phyloP scores from a whole-genome alignment of 2,113 vertebrate species.

The Pardalotus punctatus region DNA sequence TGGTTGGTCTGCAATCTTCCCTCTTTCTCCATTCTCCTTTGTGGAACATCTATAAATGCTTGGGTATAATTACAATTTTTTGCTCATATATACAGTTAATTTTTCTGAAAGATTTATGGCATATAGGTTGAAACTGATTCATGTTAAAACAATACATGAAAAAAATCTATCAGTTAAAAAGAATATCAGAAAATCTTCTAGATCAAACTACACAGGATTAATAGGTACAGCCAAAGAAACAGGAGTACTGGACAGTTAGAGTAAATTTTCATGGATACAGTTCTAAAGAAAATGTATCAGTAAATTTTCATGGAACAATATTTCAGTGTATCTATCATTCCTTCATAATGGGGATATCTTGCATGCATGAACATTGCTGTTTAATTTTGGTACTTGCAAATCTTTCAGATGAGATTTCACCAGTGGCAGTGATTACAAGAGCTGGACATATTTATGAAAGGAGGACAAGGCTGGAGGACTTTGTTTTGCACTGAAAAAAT shows the following conservation, averaged over 20 bases:
- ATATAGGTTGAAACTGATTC: background rate
- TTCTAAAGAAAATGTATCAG: background rate
- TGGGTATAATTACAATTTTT: background rate
- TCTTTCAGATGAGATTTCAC: background rate
- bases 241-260: background rate
- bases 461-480: background rate
- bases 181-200: background rate
- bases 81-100: background rate
- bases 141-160: background rate
- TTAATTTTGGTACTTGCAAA: background rate
- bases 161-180: background rate
- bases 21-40: background rate
- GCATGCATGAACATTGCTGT: background rate
- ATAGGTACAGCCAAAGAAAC: background rate
- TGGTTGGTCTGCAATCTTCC: background rate
- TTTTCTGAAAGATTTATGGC: background rate
- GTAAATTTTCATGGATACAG: background rate
- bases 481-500: background rate
- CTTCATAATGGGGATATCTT: background rate
- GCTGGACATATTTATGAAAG: background rate
- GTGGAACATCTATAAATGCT: background rate
- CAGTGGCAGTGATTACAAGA: background rate
- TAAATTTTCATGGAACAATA: background rate
- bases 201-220: background rate
- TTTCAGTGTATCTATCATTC: background rate